phyloP scores from a whole-genome alignment of 2,797 vertebrate species.

The Lacerta viridis region DNA sequence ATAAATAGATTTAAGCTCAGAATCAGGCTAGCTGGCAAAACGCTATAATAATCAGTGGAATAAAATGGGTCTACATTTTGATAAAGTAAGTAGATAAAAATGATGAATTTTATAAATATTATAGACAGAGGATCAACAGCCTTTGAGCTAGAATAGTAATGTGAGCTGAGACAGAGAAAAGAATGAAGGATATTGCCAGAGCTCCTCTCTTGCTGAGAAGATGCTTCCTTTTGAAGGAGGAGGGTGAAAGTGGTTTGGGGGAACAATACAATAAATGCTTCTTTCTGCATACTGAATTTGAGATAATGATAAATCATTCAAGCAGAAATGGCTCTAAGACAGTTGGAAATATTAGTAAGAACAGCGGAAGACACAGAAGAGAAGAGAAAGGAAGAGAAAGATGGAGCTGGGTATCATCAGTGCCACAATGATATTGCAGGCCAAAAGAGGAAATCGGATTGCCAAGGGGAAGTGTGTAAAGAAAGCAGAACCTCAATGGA shows the following conservation, averaged over 20 bases:
- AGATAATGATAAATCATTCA: conserved; percentile 18
- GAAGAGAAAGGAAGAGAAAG: neutral
- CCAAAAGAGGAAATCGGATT: conserved; percentile 18
- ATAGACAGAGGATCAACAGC: neutral
- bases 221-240: conserved; percentile 22
- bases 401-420: neutral
- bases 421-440: neutral
- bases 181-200: neutral
- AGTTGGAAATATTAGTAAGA: conserved; percentile 22
- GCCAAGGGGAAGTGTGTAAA: neutral
- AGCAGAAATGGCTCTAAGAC: conserved; percentile 26
- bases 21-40: neutral
- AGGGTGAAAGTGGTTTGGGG: conserved; percentile 19
- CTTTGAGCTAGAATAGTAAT: neutral
- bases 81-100: neutral
- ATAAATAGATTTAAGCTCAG: neutral
- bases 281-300: conserved; percentile 26
- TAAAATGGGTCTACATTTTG: neutral
- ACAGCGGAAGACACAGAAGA: neutral
- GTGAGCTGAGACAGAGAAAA: neutral
- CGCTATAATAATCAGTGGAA: neutral
- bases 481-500: neutral
- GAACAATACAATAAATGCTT: conserved; percentile 30
- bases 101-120: conserved; percentile 15
- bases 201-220: conserved; percentile 2